phyloP scores from a whole-genome alignment of 1,140 invertebrate genomes.

The Solen grandis region DNA sequence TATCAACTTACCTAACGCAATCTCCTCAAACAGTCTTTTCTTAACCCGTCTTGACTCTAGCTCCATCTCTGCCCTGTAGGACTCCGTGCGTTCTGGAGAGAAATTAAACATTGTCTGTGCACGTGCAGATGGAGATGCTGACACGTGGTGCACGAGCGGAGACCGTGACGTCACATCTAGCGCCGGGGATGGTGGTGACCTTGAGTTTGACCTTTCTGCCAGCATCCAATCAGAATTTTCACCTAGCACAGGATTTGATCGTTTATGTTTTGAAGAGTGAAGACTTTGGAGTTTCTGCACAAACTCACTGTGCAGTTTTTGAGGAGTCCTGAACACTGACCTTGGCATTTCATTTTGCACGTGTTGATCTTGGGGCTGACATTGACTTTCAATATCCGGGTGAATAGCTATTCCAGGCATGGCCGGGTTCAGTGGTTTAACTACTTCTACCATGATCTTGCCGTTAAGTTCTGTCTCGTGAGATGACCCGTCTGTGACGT shows the following conservation, averaged over 20 bases:
- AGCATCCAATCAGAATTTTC: conserved; percentile 53
- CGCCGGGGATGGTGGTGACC: conserved; percentile 47
- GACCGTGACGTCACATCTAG: conserved; percentile 41
- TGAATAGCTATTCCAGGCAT: conserved; percentile 39
- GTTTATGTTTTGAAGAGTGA: conserved; percentile 4
- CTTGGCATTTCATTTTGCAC: not conserved
- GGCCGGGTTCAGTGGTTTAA: conserved; percentile 7
- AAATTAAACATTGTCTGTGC: conserved; percentile 35
- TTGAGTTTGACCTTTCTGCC: conserved; percentile 46
- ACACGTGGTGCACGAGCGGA: conserved; percentile 24
- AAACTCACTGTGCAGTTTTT: conserved; percentile 38
- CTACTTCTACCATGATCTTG: not conserved
- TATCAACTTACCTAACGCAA: conserved; percentile 21
- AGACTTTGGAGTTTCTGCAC: conserved; percentile 1
- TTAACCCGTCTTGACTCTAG: conserved; percentile 37
- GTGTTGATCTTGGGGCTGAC: not conserved
- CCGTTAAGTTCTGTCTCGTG: not conserved
- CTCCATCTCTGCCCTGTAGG: conserved; percentile 31
- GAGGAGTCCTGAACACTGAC: conserved; percentile 38
- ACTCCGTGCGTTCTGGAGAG: conserved; percentile 42
- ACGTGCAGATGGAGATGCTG: conserved; percentile 24
- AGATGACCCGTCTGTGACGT: conserved; percentile 31
- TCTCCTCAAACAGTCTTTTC: conserved; percentile 50
- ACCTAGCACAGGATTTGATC: conserved; percentile 10
- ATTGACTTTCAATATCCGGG: conserved; percentile 10